Percentiles rank a stretch among this genome's conserved stretches.
phyloP scores from a whole-genome alignment of 1,140 invertebrate genomes.

The Bilobella aurantiaca region DNA sequence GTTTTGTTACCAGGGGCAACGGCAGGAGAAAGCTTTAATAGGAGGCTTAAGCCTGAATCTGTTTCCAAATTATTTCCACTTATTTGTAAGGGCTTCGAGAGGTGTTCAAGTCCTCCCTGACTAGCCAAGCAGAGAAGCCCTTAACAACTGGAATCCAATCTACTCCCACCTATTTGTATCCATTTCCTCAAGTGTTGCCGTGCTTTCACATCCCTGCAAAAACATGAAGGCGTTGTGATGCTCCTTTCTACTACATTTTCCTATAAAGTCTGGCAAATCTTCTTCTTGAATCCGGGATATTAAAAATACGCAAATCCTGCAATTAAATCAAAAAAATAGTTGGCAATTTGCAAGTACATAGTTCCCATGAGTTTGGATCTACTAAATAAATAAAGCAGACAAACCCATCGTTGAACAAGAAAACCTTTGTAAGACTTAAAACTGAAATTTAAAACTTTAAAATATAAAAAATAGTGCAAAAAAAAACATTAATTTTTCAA shows the following conservation, averaged over 20 bases:
- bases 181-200: neutral
- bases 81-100: neutral
- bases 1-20: no score
- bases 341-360: neutral
- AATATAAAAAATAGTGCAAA: neutral
- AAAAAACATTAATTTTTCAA: neutral
- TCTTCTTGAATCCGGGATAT: neutral
- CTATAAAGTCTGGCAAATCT: neutral
- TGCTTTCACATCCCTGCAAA: neutral
- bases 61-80: neutral
- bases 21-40: no score
- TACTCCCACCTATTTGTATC: neutral
- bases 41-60: neutral
- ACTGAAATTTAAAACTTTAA: neutral
- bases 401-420: neutral
- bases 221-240: neutral
- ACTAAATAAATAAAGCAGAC: neutral
- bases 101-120: neutral
- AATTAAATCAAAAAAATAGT: neutral
- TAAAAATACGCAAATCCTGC: neutral
- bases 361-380: neutral
- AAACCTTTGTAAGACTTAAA: neutral
- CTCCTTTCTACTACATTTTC: neutral
- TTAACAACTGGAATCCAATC: neutral
- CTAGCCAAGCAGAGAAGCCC: neutral